A percentile compares a stretch with the other conserved stretches of the same genome.
phyloP scores from a whole-genome alignment of 64 coral and sea anemone species.

The Anthopleura sola region DNA sequence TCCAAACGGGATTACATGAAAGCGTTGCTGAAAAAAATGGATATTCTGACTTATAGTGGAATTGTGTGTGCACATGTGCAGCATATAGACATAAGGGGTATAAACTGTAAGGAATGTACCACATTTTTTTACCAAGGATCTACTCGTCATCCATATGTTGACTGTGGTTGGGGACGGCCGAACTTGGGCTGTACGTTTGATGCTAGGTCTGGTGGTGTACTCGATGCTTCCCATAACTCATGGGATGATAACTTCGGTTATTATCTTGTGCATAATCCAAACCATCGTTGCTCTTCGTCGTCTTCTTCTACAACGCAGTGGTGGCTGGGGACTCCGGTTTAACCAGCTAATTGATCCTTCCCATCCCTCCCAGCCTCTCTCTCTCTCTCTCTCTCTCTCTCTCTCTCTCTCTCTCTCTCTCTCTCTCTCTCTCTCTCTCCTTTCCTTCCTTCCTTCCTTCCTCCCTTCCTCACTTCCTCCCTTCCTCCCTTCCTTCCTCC shows the following conservation, averaged over 20 bases:
- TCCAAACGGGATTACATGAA: neutral
- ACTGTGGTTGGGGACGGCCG: neutral
- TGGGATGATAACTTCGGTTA: conserved; percentile 6
- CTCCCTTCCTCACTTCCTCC: no score
- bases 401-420: no score
- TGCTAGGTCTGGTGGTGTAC: neutral
- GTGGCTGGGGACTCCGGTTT: neutral
- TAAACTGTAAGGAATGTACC: neutral
- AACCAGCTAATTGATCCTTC: neutral
- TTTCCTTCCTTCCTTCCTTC: no score
- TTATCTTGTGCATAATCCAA: neutral
- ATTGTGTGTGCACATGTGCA: neutral
- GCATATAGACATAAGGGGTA: neutral
- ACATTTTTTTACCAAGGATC: neutral
- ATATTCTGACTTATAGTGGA: neutral
- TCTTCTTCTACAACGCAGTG: neutral
- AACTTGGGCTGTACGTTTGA: neutral
- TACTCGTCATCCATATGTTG: neutral
- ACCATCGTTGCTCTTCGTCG: neutral
- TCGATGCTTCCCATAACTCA: neutral
- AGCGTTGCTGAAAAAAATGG: neutral
- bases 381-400: no score
- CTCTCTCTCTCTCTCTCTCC: no score
- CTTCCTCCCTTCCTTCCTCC: no score
- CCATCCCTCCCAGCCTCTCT: no score